phyloP scores from a whole-genome alignment of 2,888 invertebrate genomes.

The Lepidocyrtinus sp. region DNA sequence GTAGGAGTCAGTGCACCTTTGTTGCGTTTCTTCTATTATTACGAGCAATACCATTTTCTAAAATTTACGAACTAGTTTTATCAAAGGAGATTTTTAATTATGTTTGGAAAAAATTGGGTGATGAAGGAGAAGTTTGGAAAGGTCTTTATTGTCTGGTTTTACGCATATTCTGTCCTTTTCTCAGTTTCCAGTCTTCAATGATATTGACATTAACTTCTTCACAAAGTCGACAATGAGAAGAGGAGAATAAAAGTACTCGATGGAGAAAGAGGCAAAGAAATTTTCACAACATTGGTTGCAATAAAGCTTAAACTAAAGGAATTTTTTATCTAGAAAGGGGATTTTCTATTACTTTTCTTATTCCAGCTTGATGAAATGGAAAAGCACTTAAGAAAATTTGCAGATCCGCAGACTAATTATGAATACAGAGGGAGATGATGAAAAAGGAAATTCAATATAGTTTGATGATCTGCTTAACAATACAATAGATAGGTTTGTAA shows the following conservation, averaged over 20 bases:
- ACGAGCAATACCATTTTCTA: not conserved
- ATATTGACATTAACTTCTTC: constrained; percentile 28
- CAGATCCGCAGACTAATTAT: constrained; percentile 45
- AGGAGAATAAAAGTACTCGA: not conserved
- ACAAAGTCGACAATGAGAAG: not conserved
- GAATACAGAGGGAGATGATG: constrained; percentile 15
- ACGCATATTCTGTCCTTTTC: not conserved
- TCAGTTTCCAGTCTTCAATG: too few relatives aligned
- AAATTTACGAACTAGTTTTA: not conserved
- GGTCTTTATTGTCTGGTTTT: not conserved
- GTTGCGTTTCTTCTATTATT: not conserved
- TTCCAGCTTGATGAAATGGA: constrained; percentile 31
- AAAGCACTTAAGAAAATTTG: constrained; percentile 56
- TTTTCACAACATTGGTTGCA: constrained; percentile 20
- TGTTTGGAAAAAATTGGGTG: not conserved
- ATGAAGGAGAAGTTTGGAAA: not conserved
- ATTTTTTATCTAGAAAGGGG: constrained; percentile 8
- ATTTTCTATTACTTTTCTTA: not conserved
- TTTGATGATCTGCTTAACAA: constrained; percentile 25
- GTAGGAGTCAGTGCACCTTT: not conserved
- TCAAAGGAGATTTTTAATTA: constrained; percentile 42
- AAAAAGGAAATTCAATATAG: constrained; percentile 47
- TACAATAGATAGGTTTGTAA: not conserved
- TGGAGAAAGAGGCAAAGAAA: constrained; percentile 10
- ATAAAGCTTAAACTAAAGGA: constrained; percentile 15